These are phyloP conservation scores for Peromyscus nudipes DNA, from an alignment of 2,797 vertebrate species.

Conservation along the genomic window DNA sequence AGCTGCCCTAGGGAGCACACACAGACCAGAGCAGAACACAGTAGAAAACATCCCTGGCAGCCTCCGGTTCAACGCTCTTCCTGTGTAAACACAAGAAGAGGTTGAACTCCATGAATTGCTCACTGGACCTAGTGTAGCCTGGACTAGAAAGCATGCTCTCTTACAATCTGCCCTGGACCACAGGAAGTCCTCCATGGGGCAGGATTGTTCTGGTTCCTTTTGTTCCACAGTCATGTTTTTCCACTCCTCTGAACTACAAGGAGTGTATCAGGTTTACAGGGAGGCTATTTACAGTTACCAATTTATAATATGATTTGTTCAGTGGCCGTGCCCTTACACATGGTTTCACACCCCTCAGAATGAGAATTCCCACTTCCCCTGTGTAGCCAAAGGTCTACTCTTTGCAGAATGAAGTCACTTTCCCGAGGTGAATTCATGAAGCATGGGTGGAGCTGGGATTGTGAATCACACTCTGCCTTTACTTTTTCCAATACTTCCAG, in stretches of 20 bases:
- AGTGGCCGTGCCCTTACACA: fast-evolving
- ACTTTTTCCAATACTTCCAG: neutral
- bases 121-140: too few relatives aligned
- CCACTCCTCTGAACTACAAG: neutral
- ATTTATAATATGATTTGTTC: neutral
- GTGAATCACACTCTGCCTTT: neutral
- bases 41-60: neutral
- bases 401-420: neutral
- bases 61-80: too few relatives aligned
- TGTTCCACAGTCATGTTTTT: neutral
- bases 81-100: neutral
- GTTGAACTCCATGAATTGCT: too few relatives aligned
- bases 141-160: neutral
- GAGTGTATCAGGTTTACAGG: neutral
- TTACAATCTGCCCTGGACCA: neutral
- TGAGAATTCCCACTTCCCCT: neutral
- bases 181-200: neutral
- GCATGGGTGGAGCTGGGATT: neutral
- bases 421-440: neutral
- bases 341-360: neutral
- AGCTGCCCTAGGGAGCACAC: neutral
- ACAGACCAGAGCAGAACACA: neutral
- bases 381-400: neutral
- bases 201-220: neutral
- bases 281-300: neutral